Percentiles rank a stretch among this genome's conserved stretches.
phyloP scores from a whole-genome alignment of 2,113 vertebrate genomes.

The Microcebus jonahi region DNA sequence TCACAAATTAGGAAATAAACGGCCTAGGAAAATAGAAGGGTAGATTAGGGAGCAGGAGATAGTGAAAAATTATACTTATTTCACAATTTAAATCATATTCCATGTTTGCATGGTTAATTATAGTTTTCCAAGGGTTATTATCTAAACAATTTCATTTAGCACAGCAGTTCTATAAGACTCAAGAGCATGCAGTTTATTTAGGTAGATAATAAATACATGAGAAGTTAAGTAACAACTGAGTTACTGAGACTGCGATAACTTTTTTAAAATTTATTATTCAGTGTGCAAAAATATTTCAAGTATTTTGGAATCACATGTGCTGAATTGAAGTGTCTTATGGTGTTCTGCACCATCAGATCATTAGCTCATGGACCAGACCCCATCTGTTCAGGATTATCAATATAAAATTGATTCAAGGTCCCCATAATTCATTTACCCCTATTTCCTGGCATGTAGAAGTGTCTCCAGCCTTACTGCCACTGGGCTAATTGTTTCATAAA shows the following conservation, averaged over 20 bases:
- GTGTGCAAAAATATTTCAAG: background rate
- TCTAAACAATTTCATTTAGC: background rate
- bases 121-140: conserved; percentile 13
- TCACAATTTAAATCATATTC: background rate
- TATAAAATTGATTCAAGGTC: background rate
- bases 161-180: background rate
- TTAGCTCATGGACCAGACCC: background rate
- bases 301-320: conserved; percentile 5
- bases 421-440: background rate
- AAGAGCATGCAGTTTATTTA: background rate
- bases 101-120: conserved; percentile 34
- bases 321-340: background rate
- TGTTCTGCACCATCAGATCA: background rate
- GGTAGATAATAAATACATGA: background rate
- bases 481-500: background rate
- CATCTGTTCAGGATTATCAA: background rate
- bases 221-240: background rate
- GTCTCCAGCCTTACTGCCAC: background rate
- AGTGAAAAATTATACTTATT: conserved; percentile 11
- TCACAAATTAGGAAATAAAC: background rate
- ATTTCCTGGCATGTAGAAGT: background rate
- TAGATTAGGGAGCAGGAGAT: background rate
- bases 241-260: background rate
- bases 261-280: background rate
- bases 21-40: background rate